Evolutionary conservation across 2,888 invertebrate genomes (phyloP), one percentile per base, ranked within the genome.

Genomic region (Blera fallax): DNA sequence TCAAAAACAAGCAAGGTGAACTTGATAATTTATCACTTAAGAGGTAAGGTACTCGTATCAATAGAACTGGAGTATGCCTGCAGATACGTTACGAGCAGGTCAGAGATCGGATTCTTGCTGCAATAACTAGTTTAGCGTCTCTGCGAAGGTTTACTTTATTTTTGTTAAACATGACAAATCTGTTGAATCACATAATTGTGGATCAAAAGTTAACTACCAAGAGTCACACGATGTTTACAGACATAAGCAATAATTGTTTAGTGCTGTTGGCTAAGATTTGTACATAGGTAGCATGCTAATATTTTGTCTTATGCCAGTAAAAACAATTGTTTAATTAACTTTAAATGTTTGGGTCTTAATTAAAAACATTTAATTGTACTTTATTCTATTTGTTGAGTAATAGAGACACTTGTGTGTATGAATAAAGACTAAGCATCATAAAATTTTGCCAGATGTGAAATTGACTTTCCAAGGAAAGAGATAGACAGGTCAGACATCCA

Each of bases 21-120:
- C 67, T 27, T 60, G 67, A 48, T 60, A 50, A 69, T 67, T 65
- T 65, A 54, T 54, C 64, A 64, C 32, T 74, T 29, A 45, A 34
- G 64, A 14, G n/a, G 16, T 4, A 14, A 32, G 60, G 52, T 40
- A 74, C 48, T 67, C 10, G n/a, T 27, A 11, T 67, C 37, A 56
- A 65, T 72, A 60, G 60, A 72, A 37, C 48, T 16, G 3, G 48
- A 58, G 58, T 48, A 16, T 3, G 32, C 6, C 8, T n/a, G n/a
- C 24, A 48, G 14, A 40, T 70, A n/a, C 32, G 48, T 24, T 34
- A n/a, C 58, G 3, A 48, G 0, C 21, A n/a, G 43, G 56, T 43
- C 21, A 32, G 21, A 58, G 45, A 48, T 48, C 6, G 6, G 4
- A 24, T 24, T 8, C 14, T 21, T 24, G 8, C 14, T 40, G 16